Evolutionary conservation across 2,888 invertebrate species (phyloP).

Genomic region (Watsonalla binaria): DNA sequence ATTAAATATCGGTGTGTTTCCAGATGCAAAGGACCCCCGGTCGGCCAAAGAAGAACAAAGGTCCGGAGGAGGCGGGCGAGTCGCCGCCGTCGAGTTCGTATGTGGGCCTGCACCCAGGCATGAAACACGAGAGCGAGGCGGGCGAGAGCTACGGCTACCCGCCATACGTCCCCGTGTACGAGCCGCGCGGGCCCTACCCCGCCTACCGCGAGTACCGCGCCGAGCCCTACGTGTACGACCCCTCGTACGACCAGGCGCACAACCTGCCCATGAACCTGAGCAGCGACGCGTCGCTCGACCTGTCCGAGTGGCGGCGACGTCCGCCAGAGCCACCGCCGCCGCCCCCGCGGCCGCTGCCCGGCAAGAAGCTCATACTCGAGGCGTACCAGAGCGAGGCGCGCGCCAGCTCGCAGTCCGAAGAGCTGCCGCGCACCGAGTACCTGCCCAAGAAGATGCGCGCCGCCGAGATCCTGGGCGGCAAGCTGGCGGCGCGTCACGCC

Average conservation of each 20-base stretch:
- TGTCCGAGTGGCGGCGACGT: conserved; percentile 62
- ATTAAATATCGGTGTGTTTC: conserved; percentile 1
- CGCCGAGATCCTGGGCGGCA: conserved; percentile 69
- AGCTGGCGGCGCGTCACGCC: conserved; percentile 49
- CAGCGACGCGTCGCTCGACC: conserved; percentile 67
- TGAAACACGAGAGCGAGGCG: conserved; percentile 57
- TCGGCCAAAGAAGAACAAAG: conserved; percentile 68
- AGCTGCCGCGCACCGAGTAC: conserved; percentile 59
- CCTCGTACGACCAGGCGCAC: conserved; percentile 49
- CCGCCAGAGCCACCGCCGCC: conserved; percentile 57
- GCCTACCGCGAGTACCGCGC: conserved; percentile 52
- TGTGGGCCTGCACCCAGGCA: conserved; percentile 38
- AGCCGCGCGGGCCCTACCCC: conserved; percentile 34
- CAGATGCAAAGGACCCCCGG: conserved; percentile 66
- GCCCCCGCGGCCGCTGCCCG: conserved; percentile 61
- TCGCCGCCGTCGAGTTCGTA: conserved; percentile 65
- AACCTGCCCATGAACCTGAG: conserved; percentile 73
- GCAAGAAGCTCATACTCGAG: conserved; percentile 72
- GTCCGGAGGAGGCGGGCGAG: conserved; percentile 45
- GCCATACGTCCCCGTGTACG: conserved; percentile 41
- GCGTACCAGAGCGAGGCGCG: conserved; percentile 69
- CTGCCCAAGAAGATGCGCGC: conserved; percentile 76
- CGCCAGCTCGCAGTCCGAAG: conserved; percentile 47
- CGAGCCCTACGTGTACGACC: conserved; percentile 55
- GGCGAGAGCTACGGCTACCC: conserved; percentile 42